These are phyloP conservation scores for Notechis scutatus DNA, from an alignment of 2,113 vertebrate species.

Conservation along the genomic window DNA sequence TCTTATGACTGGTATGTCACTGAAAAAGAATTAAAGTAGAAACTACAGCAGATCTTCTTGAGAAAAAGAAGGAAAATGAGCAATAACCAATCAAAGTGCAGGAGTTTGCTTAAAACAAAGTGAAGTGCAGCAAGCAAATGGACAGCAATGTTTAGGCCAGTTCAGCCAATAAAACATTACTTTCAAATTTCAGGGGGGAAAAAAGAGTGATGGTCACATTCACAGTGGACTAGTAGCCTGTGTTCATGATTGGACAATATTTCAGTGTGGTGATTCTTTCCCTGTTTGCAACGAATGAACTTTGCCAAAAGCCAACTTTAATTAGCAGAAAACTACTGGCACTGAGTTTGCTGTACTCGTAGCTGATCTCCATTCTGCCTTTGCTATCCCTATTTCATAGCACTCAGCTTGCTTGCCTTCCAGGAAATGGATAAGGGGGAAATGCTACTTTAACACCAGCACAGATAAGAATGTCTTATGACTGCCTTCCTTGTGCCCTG, in stretches of 20 bases:
- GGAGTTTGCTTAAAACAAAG: neutral
- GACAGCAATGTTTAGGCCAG: neutral
- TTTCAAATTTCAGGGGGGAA: neutral
- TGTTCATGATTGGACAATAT: neutral
- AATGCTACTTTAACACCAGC: neutral
- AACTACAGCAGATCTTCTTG: neutral
- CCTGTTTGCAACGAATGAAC: neutral
- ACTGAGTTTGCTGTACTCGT: neutral
- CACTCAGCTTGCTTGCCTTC: neutral
- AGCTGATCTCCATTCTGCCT: neutral
- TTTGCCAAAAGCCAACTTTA: neutral
- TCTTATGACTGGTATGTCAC: neutral
- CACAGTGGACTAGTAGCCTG: neutral
- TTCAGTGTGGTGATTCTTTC: neutral
- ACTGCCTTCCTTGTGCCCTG: neutral
- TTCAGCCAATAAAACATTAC: neutral
- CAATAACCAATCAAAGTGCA: neutral
- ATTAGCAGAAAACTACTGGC: neutral
- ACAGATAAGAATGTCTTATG: neutral
- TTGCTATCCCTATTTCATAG: neutral
- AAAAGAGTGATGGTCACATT: neutral
- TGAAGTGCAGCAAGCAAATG: neutral
- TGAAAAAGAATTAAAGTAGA: neutral
- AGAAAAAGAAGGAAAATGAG: neutral
- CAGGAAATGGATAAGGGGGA: neutral